Base-by-base conservation (phyloP, 2,888 invertebrate species). In the Tiphia femorata region DNA sequence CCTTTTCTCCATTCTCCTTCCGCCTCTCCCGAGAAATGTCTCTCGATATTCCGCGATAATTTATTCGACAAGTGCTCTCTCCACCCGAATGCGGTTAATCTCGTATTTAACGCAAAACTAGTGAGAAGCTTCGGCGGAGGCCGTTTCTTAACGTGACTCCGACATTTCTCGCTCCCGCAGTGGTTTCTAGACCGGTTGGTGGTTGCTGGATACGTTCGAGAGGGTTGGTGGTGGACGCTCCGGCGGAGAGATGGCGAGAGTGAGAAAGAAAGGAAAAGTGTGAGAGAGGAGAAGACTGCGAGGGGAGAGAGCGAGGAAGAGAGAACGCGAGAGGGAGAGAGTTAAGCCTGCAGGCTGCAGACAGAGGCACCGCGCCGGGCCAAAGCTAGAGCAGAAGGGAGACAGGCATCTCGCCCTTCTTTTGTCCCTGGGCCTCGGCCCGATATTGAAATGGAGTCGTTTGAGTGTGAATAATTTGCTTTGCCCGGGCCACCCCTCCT, bases 381-480 rank as follows among this genome's bases (percentile, higher is more conserved):
- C 73, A 72, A 77, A 78, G 80, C 76, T 74, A 80, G 72, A 74
- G 80, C 76, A 78, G 71, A 77, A 82, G 79, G 79, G 82, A 81
- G 79, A 78, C 81, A 80, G 80, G 78, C 80, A 80, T 82, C 82
- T 84, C 85, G 84, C 86, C 86, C 85, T 86, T 86, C 86, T 87
- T 87, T 87, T 87, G 87, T 87, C 85, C 82, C 81, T 81, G 76
- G 79, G 70, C 73, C 73, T 75, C 73, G 79, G 79, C 73, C 86
- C 85, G 87, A 86, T 87, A 87, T 88, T 88, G 88, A 88, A 89
- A 89, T 88, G 88, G 88, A 88, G 87, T 88, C 89, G 87, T 89
- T 89, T 88, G 87, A 87, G 87, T 87, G 89, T 88, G 86, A 89
- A 86, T 89, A 89, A 89, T 88, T 87, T 87, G 87, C 87, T 88